Evolutionary conservation across 2,113 vertebrate species (phyloP).

Genomic region (Galemys pyrenaicus): DNA sequence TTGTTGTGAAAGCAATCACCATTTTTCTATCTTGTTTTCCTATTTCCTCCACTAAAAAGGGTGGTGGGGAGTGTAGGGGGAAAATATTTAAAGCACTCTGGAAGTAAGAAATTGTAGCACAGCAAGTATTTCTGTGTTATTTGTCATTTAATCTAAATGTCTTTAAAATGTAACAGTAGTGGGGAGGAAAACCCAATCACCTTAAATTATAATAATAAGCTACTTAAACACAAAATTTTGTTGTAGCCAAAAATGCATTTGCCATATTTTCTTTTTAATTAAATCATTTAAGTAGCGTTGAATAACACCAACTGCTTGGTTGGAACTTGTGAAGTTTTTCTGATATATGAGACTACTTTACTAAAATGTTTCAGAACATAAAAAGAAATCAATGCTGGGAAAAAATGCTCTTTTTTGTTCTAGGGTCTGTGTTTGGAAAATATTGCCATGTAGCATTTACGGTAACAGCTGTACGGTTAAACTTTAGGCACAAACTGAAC

Average conservation of each 20-base stretch:
- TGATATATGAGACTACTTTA: constrained; percentile 67
- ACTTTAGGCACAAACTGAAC: constrained; percentile 91
- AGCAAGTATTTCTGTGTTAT: constrained; percentile 31
- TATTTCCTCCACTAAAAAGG: constrained; percentile 55
- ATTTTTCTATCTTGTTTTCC: constrained; percentile 69
- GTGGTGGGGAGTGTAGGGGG: not conserved
- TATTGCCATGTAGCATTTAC: constrained; percentile 87
- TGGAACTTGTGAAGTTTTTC: constrained; percentile 71
- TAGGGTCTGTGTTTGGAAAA: constrained; percentile 86
- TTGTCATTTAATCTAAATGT: constrained; percentile 40
- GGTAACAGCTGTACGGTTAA: constrained; percentile 89
- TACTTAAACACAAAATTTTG: constrained; percentile 46
- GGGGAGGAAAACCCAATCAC: not conserved
- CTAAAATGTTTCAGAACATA: constrained; percentile 80
- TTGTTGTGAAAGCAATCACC: constrained; percentile 64
- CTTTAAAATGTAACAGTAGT: constrained; percentile 10
- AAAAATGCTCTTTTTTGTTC: constrained; percentile 84
- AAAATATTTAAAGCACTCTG: constrained; percentile 20
- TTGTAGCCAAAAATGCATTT: constrained; percentile 53
- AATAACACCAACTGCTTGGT: constrained; percentile 55
- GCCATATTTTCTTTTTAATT: constrained; percentile 56
- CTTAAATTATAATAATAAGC: constrained; percentile 13
- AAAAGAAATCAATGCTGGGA: constrained; percentile 81
- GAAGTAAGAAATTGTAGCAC: constrained; percentile 3
- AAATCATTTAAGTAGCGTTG: constrained; percentile 52